Conservation (phyloP, 2,113 vertebrate genomes). For the Heterochromis multidens region DNA sequence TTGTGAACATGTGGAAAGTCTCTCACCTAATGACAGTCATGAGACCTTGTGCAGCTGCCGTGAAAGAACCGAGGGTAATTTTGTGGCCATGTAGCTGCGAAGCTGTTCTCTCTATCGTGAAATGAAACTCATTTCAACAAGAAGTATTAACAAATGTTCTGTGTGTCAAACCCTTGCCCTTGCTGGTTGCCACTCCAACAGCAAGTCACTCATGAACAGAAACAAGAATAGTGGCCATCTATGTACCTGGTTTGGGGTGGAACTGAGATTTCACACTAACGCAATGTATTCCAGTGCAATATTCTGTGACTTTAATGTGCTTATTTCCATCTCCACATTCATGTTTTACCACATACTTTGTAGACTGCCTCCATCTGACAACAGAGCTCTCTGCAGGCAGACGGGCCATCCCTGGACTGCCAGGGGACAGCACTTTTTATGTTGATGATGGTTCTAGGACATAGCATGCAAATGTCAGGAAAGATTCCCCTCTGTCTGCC, state of each 20-base stretch:
- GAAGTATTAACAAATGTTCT: not conserved
- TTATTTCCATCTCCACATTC: too few species aligned
- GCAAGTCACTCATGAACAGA: not conserved
- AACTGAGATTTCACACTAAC: not conserved
- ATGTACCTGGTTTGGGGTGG: not conserved
- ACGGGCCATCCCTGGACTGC: too few species aligned
- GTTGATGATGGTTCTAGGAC: too few species aligned
- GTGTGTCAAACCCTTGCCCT: not conserved
- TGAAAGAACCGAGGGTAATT: conserved; percentile 12
- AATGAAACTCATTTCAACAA: conserved; percentile 13
- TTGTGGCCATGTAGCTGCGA: not conserved
- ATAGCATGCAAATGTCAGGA: too few species aligned
- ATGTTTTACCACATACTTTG: too few species aligned
- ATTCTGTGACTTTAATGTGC: not conserved
- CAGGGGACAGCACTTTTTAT: too few species aligned
- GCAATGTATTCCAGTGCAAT: not conserved
- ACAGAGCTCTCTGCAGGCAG: too few species aligned
- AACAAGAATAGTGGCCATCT: not conserved
- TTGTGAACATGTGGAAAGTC: conserved; percentile 11
- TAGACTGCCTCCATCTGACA: too few species aligned
- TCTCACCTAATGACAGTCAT: not conserved
- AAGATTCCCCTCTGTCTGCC: too few species aligned
- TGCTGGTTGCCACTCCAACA: not conserved
- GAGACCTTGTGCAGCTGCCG: not conserved
- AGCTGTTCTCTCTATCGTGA: not conserved